Evolutionary conservation across 2,888 invertebrate genomes (phyloP).

Genomic region (Auanema sp.): DNA sequence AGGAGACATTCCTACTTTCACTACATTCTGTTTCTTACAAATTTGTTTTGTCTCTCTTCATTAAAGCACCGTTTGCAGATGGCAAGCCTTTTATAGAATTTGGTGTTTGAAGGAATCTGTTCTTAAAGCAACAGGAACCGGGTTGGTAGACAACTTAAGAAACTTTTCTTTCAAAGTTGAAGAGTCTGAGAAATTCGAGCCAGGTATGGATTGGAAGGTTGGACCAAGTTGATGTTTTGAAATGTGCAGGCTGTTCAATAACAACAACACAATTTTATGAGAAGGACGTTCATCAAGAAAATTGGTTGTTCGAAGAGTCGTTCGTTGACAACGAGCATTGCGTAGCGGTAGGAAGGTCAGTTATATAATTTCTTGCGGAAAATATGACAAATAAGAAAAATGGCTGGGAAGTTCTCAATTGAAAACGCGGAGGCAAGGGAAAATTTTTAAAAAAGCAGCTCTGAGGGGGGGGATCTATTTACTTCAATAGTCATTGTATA

Average conservation of each 20-base stretch:
- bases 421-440: not conserved
- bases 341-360: constrained; percentile 51
- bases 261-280: constrained; percentile 49
- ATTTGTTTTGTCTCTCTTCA: constrained; percentile 1
- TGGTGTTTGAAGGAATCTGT: constrained; percentile 64
- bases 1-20: too few species aligned
- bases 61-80: constrained; percentile 21
- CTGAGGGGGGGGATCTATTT: not conserved
- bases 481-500: not conserved
- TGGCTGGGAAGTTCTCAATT: not conserved
- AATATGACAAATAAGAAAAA: not conserved
- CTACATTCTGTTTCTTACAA: not conserved
- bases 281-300: constrained; percentile 30
- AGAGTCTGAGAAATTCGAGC: constrained; percentile 30
- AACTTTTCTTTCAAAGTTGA: constrained; percentile 51
- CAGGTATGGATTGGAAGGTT: constrained; percentile 35
- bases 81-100: constrained; percentile 48
- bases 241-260: constrained; percentile 33
- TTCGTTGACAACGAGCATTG: constrained; percentile 54
- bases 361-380: not conserved
- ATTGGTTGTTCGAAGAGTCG: constrained; percentile 60
- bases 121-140: constrained; percentile 62
- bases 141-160: constrained; percentile 55
- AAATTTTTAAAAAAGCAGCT: not conserved
- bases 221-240: not conserved